phyloP scores from a whole-genome alignment of 2,888 invertebrate species.

The Busseola fusca region DNA sequence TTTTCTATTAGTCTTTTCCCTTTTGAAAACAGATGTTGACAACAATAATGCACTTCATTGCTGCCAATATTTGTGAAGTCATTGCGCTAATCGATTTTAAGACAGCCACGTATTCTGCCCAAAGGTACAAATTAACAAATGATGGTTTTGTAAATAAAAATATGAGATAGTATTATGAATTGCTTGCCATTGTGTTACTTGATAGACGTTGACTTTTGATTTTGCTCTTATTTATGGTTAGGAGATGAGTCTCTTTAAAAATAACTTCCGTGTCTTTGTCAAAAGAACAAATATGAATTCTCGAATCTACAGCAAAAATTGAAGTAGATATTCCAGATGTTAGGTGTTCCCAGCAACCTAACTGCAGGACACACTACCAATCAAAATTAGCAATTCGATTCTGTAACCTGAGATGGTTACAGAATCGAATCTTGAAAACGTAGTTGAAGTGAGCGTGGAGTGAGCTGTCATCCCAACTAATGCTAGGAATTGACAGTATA shows the following conservation, averaged over 20 bases:
- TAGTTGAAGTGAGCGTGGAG: too few species aligned
- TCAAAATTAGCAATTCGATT: too few species aligned
- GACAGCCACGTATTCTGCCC: conserved; percentile 30
- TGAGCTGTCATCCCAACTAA: too few species aligned
- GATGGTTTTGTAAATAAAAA: conserved; percentile 28
- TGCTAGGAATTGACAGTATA: too few species aligned
- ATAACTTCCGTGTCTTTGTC: background rate
- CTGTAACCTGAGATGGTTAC: too few species aligned
- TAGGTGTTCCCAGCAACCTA: background rate
- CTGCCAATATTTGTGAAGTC: conserved; percentile 53
- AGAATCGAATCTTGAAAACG: too few species aligned
- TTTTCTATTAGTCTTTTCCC: background rate
- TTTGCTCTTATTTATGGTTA: conserved; percentile 17
- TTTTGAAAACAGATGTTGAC: conserved; percentile 58
- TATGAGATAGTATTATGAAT: conserved; percentile 13
- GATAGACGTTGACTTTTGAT: conserved; percentile 21
- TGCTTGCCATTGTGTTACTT: background rate
- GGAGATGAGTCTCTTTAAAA: background rate
- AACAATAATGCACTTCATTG: conserved; percentile 50
- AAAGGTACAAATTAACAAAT: conserved; percentile 47
- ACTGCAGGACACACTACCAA: too few species aligned
- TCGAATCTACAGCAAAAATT: background rate
- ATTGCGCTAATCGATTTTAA: conserved; percentile 58
- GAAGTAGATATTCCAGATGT: background rate
- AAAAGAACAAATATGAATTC: background rate